Conservation (phyloP, 92 coral and sea anemone genomes). For the Chrysogorgia sp. region DNA sequence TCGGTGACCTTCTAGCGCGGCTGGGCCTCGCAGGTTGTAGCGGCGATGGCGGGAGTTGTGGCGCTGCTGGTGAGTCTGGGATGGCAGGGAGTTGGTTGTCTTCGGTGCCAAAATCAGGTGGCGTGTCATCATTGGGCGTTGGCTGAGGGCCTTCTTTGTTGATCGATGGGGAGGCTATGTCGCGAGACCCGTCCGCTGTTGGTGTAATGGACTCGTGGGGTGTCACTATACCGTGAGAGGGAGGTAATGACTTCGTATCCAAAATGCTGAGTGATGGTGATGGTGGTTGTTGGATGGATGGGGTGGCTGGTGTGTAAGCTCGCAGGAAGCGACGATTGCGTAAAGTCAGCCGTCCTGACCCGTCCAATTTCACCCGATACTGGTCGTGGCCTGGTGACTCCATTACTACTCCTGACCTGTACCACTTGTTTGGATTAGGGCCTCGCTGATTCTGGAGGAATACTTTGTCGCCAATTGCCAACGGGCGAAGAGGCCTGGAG, state of each 20-base stretch:
- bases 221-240: too few species aligned
- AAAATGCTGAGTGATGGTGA: not conserved
- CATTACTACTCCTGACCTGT: constrained; percentile 51
- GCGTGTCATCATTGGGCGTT: too few species aligned
- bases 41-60: not conserved
- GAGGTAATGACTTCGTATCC: too few species aligned
- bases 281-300: constrained; percentile 15
- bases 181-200: not conserved
- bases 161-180: not conserved
- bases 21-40: not conserved
- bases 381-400: constrained; percentile 48
- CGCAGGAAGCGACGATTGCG: constrained; percentile 67
- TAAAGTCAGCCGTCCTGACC: constrained; percentile 55
- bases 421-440: constrained; percentile 54
- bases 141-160: not conserved
- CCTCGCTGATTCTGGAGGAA: constrained; percentile 62
- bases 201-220: constrained; percentile 5
- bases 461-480: constrained; percentile 43
- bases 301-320: constrained; percentile 58
- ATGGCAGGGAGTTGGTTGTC: not conserved
- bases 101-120: too few species aligned
- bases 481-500: constrained; percentile 49
- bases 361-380: constrained; percentile 57
- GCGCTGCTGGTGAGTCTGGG: not conserved
- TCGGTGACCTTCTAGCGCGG: not conserved